Evolutionary conservation across 2,113 vertebrate genomes (phyloP), one percentile per base, ranked within the genome.

Genomic region (Romanogobio albipinnatus): DNA sequence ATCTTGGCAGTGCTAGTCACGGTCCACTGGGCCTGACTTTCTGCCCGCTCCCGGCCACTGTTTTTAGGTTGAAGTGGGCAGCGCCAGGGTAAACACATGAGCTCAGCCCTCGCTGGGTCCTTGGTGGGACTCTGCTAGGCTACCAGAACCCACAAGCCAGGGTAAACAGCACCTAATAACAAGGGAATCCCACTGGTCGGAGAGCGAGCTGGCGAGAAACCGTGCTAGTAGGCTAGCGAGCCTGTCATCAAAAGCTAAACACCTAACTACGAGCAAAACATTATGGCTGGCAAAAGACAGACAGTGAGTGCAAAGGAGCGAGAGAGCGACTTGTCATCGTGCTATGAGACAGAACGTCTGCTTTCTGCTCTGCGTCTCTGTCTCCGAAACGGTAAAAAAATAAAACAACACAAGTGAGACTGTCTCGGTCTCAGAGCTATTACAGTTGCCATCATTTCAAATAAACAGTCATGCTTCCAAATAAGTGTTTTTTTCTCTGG

Each of bases 61-160:
- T 90, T 89, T 89, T 88, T 82, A 88, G 91, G 74, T 36, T 82
- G 10, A 64, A 73, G 71, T 45, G 47, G 82, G 59, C 73, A 87
- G 89, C 39, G 90, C 93, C 94, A 93, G 92, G 84, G 87, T 93
- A 94, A 95, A 94, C 91, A 91, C 90, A 94, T 94, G 92, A 95
- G 86, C 90, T 94, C 92, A 95, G 86, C 6, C 49, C 85, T 87
- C 47, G 73, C 88, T 80, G 86, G 82, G 26, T 11, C 86, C 85
- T 81, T 39, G 15, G 70, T 66, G 84, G 75, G 24, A 33, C 85
- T 83, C 74, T 82, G 89, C 84, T 86, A 82, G n/a, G 39, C 87
- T 86, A 75, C 87, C 82, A 64, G 9, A 66, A 74, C 74, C 83
- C 49, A 39, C 66, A 45, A 76, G 84, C 84, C 85, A 87, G 87